phyloP scores from a whole-genome alignment of 2,797 vertebrate genomes.

The Pampus argenteus region DNA sequence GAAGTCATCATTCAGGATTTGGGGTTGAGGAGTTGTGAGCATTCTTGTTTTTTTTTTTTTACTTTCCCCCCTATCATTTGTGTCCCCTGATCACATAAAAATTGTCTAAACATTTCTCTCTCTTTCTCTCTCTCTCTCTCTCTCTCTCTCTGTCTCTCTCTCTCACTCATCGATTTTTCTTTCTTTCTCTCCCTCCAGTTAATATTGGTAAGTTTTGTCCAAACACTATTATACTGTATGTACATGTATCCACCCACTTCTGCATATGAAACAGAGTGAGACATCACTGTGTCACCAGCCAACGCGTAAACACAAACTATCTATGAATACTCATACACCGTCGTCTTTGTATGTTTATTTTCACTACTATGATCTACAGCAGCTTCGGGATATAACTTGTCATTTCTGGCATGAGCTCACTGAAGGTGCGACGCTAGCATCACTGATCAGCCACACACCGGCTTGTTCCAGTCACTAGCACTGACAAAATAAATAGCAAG shows the following conservation, averaged over 20 bases:
- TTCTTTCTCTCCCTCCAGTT: not conserved
- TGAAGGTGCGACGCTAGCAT: constrained; percentile 38
- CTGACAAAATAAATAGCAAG: constrained; percentile 48
- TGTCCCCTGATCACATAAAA: not conserved
- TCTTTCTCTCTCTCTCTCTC: no score
- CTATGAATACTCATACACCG: constrained; percentile 29
- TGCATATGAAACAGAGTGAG: constrained; percentile 41
- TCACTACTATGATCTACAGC: constrained; percentile 12
- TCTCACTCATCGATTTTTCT: no score
- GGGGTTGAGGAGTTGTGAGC: not conserved
- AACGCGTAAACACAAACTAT: constrained; percentile 30
- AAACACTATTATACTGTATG: constrained; percentile 27
- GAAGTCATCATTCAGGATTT: not conserved
- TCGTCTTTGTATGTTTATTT: constrained; percentile 12
- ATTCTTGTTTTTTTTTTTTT: constrained; percentile 1
- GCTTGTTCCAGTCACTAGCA: constrained; percentile 22
- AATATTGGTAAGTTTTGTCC: constrained; percentile 11
- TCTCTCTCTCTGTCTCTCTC: no score
- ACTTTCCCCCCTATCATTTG: not conserved
- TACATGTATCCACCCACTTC: constrained; percentile 37
- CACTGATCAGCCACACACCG: constrained; percentile 21
- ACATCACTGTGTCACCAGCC: constrained; percentile 38
- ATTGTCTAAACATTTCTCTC: not conserved
- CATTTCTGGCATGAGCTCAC: constrained; percentile 40
- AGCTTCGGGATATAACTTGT: constrained; percentile 39